Percentiles rank a stretch among this genome's conserved stretches.
Conservation (phyloP, 2,888 invertebrate genomes). For the Lordiphosa fenestrarum region DNA sequence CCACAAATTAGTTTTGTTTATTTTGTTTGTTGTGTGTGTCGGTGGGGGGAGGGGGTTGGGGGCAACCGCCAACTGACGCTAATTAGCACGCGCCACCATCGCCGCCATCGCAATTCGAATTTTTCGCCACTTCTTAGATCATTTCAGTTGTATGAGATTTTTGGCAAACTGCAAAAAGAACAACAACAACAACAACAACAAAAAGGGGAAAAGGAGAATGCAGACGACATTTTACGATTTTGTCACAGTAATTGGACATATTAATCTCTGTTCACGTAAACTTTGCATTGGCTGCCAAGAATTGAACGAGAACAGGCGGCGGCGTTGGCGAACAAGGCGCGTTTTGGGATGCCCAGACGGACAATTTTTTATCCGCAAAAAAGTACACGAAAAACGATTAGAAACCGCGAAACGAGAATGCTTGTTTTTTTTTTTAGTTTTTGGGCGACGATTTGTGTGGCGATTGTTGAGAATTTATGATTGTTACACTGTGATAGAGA, state of each 20-base stretch:
- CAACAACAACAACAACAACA: too few relatives aligned
- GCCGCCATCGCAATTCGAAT: slow-evolving; percentile 37
- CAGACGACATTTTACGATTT: slow-evolving; percentile 78
- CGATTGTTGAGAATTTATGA: slow-evolving; percentile 15
- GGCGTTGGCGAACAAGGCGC: slow-evolving; percentile 31
- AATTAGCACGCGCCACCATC: slow-evolving; percentile 70
- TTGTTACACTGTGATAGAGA: too few relatives aligned
- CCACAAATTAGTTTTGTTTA: slow-evolving; percentile 69
- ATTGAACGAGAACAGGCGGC: slow-evolving; percentile 42
- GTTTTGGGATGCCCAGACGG: slow-evolving; percentile 51
- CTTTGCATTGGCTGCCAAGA: slow-evolving; percentile 54
- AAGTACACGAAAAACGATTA: slow-evolving; percentile 32
- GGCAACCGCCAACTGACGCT: slow-evolving; percentile 64
- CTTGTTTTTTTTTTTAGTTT: not conserved
- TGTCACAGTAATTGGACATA: slow-evolving; percentile 80
- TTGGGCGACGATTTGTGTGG: slow-evolving; percentile 2
- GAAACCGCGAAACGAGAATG: slow-evolving; percentile 15
- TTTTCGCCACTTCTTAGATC: slow-evolving; percentile 63
- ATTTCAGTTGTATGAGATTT: slow-evolving; percentile 47
- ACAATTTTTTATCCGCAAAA: slow-evolving; percentile 53
- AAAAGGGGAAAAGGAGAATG: slow-evolving; percentile 34
- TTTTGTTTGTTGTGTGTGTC: slow-evolving; percentile 5
- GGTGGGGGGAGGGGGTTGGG: not conserved
- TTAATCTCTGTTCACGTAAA: slow-evolving; percentile 78
- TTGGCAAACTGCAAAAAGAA: slow-evolving; percentile 42